These are phyloP conservation scores for Centruroides sculpturatus DNA, from an alignment of 1,140 invertebrate species.

Conservation along the genomic window DNA sequence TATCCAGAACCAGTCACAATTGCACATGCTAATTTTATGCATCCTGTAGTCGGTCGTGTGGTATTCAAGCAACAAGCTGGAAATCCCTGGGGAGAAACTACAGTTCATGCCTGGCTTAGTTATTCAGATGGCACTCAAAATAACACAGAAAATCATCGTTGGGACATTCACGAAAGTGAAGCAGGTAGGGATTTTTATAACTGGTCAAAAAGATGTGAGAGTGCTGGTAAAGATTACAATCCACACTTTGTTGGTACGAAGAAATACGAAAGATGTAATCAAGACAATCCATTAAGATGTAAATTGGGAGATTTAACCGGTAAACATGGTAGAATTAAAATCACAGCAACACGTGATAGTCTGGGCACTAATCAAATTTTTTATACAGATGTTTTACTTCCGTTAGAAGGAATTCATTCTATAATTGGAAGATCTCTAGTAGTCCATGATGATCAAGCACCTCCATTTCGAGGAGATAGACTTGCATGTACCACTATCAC, in stretches of 20 bases:
- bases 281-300: conserved; percentile 30
- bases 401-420: conserved; percentile 54
- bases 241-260: conserved; percentile 47
- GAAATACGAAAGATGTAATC: conserved; percentile 24
- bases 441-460: conserved; percentile 73
- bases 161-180: conserved; percentile 43
- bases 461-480: conserved; percentile 66
- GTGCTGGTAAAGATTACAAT: conserved; percentile 62
- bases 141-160: conserved; percentile 32
- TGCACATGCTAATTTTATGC: conserved; percentile 40
- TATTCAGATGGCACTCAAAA: conserved; percentile 75
- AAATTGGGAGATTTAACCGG: conserved; percentile 42
- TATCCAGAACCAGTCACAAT: conserved; percentile 23
- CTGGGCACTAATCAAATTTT: conserved; percentile 15
- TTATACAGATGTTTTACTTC: conserved; percentile 42
- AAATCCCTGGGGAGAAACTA: conserved; percentile 24
- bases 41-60: conserved; percentile 74
- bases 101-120: conserved; percentile 45
- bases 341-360: conserved; percentile 10
- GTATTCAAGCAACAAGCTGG: conserved; percentile 60
- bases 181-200: conserved; percentile 78
- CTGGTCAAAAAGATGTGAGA: conserved; percentile 60
- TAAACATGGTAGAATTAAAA: conserved; percentile 32
- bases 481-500: conserved; percentile 59
- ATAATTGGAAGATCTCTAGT: conserved; percentile 46